A percentile compares a stretch with the other conserved stretches of the same genome.
Evolutionary conservation across 2,797 vertebrate species (phyloP).

Genomic region (Buceros bicornis): DNA sequence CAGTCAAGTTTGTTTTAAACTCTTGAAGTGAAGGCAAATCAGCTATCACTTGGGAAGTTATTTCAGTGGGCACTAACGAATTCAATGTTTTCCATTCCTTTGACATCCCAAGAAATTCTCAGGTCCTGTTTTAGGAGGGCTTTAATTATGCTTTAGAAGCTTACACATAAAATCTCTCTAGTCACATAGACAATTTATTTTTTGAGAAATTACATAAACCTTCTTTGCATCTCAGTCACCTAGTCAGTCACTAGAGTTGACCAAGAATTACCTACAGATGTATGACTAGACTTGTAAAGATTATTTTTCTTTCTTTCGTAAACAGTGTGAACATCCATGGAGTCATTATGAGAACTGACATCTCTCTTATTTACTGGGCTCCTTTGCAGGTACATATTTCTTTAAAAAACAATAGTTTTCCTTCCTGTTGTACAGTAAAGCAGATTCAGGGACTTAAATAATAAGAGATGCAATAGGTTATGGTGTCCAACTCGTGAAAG

Average conservation of each 20-base stretch:
- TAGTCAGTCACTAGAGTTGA: not conserved
- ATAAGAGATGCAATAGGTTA: not conserved
- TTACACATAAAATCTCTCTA: not conserved
- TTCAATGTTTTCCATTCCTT: not conserved
- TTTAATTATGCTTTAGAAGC: not conserved
- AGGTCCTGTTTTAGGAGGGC: not conserved
- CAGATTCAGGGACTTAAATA: not conserved
- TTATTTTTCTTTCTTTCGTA: not conserved
- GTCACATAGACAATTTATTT: not conserved
- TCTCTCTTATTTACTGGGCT: not conserved
- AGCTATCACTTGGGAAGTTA: not conserved
- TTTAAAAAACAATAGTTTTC: not conserved
- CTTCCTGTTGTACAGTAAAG: not conserved
- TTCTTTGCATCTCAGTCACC: not conserved
- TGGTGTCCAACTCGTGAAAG: not conserved
- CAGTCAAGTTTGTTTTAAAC: not conserved
- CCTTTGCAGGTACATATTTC: not conserved
- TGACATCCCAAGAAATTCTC: not conserved
- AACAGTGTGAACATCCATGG: not conserved
- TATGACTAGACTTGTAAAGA: not conserved
- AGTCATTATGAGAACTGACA: not conserved
- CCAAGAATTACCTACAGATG: not conserved
- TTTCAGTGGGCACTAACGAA: not conserved
- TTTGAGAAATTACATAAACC: not conserved
- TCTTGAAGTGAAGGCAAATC: not conserved